Conservation (phyloP, 1,140 invertebrate genomes). For the Heliothis virescens region DNA sequence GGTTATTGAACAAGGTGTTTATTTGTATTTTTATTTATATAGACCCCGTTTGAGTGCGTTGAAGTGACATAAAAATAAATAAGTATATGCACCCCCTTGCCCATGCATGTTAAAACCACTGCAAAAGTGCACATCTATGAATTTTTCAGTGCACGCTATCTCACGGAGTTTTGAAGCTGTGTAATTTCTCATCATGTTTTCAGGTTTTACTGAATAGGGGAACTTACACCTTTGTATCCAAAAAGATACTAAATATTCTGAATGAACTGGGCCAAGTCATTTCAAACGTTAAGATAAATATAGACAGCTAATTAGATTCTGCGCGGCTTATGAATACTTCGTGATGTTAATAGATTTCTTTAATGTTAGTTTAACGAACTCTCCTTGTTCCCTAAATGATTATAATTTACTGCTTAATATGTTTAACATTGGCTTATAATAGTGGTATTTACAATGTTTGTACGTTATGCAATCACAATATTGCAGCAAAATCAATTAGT, state of each 20-base stretch:
- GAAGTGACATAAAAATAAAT: neutral
- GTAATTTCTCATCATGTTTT: neutral
- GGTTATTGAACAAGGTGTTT: no score
- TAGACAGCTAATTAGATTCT: no score
- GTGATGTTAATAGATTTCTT: no score
- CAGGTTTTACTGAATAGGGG: conserved; percentile 1
- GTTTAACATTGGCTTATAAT: neutral
- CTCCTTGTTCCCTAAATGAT: no score
- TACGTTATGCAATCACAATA: neutral
- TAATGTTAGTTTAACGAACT: no score
- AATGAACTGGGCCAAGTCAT: no score
- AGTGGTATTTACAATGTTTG: neutral
- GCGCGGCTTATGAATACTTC: no score
- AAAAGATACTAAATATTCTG: no score
- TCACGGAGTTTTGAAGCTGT: neutral
- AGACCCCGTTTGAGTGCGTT: neutral
- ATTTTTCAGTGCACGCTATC: conserved; percentile 13
- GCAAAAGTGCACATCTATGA: neutral
- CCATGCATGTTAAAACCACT: neutral
- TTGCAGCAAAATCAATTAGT: conserved; percentile 5
- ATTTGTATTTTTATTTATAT: no score
- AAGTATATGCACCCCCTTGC: neutral
- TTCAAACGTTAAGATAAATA: no score
- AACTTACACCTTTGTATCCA: neutral
- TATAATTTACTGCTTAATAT: neutral